Evolutionary conservation across 2,888 invertebrate genomes (phyloP), one percentile per base, ranked within the genome.

Genomic region (Palloptera scutellata): DNA sequence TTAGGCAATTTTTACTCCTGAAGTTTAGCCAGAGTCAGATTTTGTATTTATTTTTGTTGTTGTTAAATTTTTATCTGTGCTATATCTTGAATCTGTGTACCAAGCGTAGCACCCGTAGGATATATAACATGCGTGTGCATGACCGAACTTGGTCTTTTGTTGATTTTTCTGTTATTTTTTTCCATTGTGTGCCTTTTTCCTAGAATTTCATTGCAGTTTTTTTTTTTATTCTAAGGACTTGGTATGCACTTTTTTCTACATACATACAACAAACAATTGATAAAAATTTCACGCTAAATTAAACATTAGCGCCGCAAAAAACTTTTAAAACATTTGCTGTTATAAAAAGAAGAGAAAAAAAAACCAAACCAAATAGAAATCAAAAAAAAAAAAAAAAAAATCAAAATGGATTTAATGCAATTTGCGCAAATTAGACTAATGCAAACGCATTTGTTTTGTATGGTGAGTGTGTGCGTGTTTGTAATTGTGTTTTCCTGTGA

Each of bases 391-490:
- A n/a, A 60, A 48, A 60, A 60, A 45, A 45, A n/a, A n/a, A n/a
- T n/a, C n/a, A n/a, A n/a, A n/a, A n/a, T n/a, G 60, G 43, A 60
- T 60, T 60, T 60, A 60, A 60, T 60, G 60, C 48, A 48, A 60
- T 60, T 60, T 19, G 60, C 48, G 60, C 45, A 60, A 60, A 45
- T 60, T 45, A 48, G 45, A 43, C 15, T 42, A 41, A 43, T 17
- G 30, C 17, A 51, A 64, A 65, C 65, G 65, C 65, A 65, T 65
- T 65, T 30, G 42, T 61, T 70, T 58, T 60, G 59, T 67, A 51
- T 59, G 59, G 61, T 41, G 42, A 58, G 58, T 54, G 52, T 8
- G 13, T 53, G 30, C 51, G 45, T 42, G 57, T 51, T 3, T 30
- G 1, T n/a, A 52, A 13, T 40, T 10, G 15, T 19, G 40, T 19